Percentiles rank a stretch among this genome's conserved stretches.
Evolutionary conservation across 2,797 vertebrate species (phyloP).

Genomic region (Merluccius polli): DNA sequence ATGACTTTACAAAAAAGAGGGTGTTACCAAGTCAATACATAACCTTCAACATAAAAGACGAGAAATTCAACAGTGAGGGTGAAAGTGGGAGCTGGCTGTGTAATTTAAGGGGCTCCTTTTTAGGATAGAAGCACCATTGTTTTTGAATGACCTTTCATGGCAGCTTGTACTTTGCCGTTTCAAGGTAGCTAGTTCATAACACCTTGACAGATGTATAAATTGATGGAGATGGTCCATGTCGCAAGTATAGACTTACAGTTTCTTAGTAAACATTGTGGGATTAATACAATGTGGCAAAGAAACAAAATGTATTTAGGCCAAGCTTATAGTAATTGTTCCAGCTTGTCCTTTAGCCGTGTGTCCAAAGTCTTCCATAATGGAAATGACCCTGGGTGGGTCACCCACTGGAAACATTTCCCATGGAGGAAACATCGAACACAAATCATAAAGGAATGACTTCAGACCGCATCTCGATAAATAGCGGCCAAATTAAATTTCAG

Average conservation of each 20-base stretch:
- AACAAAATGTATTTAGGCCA: not conserved
- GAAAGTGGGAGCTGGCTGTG: constrained; percentile 10
- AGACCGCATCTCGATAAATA: not conserved
- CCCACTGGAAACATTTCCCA: constrained; percentile 11
- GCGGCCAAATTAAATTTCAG: not conserved
- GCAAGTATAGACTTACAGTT: not conserved
- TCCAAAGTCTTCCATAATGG: constrained; percentile 12
- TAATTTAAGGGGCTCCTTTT: not conserved
- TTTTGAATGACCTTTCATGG: not conserved
- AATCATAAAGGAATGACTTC: constrained; percentile 15
- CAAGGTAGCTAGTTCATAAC: not conserved
- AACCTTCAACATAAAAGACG: not conserved
- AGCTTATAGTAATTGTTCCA: not conserved
- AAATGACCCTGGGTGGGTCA: constrained; percentile 12
- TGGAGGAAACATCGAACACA: constrained; percentile 13
- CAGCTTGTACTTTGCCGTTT: not conserved
- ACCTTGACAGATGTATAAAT: not conserved
- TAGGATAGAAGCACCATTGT: not conserved
- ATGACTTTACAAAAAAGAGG: too few relatives aligned
- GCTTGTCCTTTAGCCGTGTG: constrained; percentile 17
- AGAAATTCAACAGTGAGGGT: constrained; percentile 16
- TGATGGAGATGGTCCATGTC: not conserved
- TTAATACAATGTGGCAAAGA: not conserved
- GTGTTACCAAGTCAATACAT: constrained; percentile 11
- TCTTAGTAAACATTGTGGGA: not conserved